phyloP scores from a whole-genome alignment of 2,888 invertebrate species.

The Amblyteles armatorius region DNA sequence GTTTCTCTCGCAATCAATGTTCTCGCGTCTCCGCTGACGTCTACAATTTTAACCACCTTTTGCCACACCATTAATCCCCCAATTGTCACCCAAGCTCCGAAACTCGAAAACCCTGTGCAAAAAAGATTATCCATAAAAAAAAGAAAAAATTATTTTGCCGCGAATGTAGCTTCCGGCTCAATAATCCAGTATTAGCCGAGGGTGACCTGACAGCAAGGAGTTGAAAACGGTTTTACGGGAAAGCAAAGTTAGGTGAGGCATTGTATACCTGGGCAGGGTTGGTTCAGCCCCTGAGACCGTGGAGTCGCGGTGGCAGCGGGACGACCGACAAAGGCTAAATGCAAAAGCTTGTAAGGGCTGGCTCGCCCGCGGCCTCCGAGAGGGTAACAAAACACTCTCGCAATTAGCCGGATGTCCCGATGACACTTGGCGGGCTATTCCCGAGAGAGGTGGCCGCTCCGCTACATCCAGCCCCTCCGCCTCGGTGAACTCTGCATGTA shows the following conservation, averaged over 20 bases:
- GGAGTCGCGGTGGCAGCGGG: constrained; percentile 64
- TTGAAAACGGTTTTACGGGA: constrained; percentile 60
- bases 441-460: constrained; percentile 70
- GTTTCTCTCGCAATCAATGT: constrained; percentile 83
- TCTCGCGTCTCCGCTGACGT: constrained; percentile 74
- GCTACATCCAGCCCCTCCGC: constrained; percentile 46
- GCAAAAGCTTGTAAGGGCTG: constrained; percentile 83
- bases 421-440: constrained; percentile 80
- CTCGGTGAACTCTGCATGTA: constrained; percentile 18
- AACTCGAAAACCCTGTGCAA: background rate
- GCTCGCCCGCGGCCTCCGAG: constrained; percentile 73
- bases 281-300: constrained; percentile 56
- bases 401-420: constrained; percentile 82
- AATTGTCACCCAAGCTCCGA: constrained; percentile 55
- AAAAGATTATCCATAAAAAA: constrained; percentile 37
- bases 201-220: constrained; percentile 42
- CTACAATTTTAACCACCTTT: constrained; percentile 66
- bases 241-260: constrained; percentile 66
- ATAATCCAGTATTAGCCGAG: constrained; percentile 26
- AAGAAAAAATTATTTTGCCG: background rate
- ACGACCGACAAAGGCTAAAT: constrained; percentile 80
- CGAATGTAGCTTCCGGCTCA: constrained; percentile 29
- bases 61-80: constrained; percentile 1
- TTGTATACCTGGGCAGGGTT: constrained; percentile 54
- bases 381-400: constrained; percentile 82